These are phyloP conservation scores for Nylanderia fulva DNA, from an alignment of 1,140 invertebrate species.

Conservation along the genomic window DNA sequence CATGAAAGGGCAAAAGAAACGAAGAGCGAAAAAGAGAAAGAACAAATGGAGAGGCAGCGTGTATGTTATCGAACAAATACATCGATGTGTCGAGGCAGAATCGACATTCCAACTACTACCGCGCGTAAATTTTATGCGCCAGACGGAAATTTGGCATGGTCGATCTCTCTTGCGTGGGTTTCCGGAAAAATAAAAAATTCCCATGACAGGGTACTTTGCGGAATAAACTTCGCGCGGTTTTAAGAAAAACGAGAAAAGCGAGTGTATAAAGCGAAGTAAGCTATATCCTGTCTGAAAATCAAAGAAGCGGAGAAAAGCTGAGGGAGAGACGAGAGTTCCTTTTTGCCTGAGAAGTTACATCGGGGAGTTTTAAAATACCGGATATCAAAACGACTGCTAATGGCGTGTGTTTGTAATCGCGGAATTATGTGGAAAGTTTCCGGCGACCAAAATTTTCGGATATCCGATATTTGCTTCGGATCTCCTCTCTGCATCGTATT, in stretches of 20 bases:
- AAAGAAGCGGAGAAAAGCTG: background rate
- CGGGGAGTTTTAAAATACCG: slow-evolving; percentile 7
- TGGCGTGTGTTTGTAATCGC: slow-evolving; percentile 29
- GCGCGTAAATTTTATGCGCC: slow-evolving; percentile 47
- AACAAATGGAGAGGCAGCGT: slow-evolving; percentile 22
- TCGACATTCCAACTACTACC: slow-evolving; percentile 43
- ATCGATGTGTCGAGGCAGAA: slow-evolving; percentile 33
- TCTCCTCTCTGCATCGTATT: background rate
- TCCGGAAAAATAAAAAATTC: slow-evolving; percentile 16
- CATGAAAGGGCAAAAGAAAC: slow-evolving; percentile 57
- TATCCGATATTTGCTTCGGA: background rate
- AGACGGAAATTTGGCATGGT: slow-evolving; percentile 34
- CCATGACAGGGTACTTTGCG: background rate
- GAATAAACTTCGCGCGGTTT: background rate
- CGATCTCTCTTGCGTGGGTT: background rate
- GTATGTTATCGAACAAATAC: slow-evolving; percentile 57
- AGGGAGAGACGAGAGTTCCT: background rate
- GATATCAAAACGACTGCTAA: slow-evolving; percentile 11
- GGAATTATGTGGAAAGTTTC: no score
- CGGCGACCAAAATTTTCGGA: background rate
- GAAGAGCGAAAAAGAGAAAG: slow-evolving; percentile 11
- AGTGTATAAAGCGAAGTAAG: background rate
- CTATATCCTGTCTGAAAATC: background rate
- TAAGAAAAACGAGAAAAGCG: background rate
- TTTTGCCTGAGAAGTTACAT: slow-evolving; percentile 21